A percentile compares a stretch with the other conserved stretches of the same genome.
Conservation (phyloP, 2,797 vertebrate genomes). For the Lophotriccus pileatus region DNA sequence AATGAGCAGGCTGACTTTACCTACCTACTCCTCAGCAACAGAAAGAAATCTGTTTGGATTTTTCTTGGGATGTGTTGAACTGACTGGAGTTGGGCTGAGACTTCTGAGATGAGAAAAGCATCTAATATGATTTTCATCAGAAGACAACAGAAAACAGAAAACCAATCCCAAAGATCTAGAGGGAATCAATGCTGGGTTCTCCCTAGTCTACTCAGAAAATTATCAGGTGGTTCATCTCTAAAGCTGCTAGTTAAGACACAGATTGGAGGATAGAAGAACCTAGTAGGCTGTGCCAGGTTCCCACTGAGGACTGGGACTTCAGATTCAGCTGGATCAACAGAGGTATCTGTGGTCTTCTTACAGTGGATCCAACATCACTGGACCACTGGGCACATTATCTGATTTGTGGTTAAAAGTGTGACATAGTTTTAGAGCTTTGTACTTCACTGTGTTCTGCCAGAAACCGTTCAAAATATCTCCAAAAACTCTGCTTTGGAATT, state of each 20-base stretch:
- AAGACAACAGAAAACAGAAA: not conserved
- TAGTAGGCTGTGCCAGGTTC: not conserved
- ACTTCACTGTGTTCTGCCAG: not conserved
- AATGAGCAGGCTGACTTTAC: not conserved
- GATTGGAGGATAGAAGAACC: not conserved
- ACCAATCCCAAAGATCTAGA: not conserved
- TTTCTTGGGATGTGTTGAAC: not conserved
- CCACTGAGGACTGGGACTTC: not conserved
- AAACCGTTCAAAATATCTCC: not conserved
- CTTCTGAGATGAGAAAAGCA: not conserved
- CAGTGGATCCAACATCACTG: not conserved
- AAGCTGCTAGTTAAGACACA: not conserved
- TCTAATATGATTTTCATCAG: not conserved
- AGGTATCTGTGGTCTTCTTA: not conserved
- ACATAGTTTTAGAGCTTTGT: not conserved
- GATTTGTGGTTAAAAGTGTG: not conserved
- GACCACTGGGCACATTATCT: not conserved
- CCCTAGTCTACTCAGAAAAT: not conserved
- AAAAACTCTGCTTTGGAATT: not conserved
- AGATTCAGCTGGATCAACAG: not conserved
- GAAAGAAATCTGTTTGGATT: not conserved
- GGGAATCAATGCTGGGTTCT: not conserved
- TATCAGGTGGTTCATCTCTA: not conserved
- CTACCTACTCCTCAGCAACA: not conserved
- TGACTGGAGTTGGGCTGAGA: not conserved